Percentiles rank a stretch among this genome's conserved stretches.
These are phyloP conservation scores for Actinopyga echinites DNA, from an alignment of 53 echinoderm and acorn worm species.

Conservation along the genomic window DNA sequence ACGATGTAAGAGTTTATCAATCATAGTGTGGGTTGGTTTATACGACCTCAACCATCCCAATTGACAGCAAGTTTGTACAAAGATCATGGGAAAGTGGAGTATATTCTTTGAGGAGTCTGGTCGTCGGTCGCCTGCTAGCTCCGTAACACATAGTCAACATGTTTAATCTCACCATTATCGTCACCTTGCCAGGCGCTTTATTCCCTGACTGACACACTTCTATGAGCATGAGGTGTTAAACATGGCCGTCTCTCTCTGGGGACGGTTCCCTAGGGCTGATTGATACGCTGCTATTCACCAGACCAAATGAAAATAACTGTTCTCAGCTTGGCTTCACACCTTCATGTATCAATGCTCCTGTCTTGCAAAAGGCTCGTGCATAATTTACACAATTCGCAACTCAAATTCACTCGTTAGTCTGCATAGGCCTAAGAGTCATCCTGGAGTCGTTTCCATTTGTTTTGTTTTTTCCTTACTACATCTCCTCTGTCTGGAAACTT, in stretches of 20 bases:
- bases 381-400: slow-evolving; percentile 41
- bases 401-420: slow-evolving; percentile 9
- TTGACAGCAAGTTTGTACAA: too few species aligned
- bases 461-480: background rate
- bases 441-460: slow-evolving; percentile 2
- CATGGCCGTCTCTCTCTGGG: slow-evolving; percentile 33
- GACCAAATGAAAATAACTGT: slow-evolving; percentile 47
- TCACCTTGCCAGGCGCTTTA: slow-evolving; percentile 13
- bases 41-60: too few species aligned
- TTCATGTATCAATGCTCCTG: slow-evolving; percentile 44
- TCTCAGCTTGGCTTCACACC: slow-evolving; percentile 37
- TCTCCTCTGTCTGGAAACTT: too few species aligned
- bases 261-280: slow-evolving; percentile 41
- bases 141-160: slow-evolving; percentile 19
- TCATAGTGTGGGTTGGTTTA: too few species aligned
- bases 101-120: too few species aligned
- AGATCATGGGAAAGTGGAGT: too few species aligned
- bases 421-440: slow-evolving; percentile 23
- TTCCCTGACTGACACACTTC: slow-evolving; percentile 51
- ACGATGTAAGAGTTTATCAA: too few species aligned
- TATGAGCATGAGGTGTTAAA: slow-evolving; percentile 48
- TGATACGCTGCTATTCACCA: slow-evolving; percentile 43
- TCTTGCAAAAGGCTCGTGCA: slow-evolving; percentile 49
- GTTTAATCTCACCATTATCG: slow-evolving; percentile 33
- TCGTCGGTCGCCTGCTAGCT: slow-evolving; percentile 3